phyloP scores from a whole-genome alignment of 2,888 invertebrate species.

The Temnothorax unifasciatus region DNA sequence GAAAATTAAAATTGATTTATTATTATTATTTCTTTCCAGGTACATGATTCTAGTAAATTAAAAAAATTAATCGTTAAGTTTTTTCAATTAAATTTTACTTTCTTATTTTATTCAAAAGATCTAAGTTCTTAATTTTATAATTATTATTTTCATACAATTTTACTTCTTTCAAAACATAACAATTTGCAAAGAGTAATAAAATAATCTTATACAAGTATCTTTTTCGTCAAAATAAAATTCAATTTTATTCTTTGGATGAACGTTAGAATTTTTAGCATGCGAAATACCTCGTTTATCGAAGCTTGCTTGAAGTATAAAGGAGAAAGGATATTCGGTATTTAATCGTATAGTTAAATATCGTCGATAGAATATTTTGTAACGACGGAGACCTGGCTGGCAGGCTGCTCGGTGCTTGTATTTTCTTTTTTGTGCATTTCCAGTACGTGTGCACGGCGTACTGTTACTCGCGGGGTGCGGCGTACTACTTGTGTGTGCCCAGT shows the following conservation, averaged over 20 bases:
- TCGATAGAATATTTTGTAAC: background rate
- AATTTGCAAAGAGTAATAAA: background rate
- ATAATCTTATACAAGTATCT: background rate
- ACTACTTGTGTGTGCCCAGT: background rate
- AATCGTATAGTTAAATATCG: background rate
- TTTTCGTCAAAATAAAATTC: background rate
- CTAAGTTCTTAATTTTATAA: background rate
- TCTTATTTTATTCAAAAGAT: background rate
- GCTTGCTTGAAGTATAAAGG: background rate
- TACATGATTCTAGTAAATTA: background rate
- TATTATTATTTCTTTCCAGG: background rate
- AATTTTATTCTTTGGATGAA: background rate
- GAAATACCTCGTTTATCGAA: background rate
- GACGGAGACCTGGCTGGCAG: too few relatives aligned
- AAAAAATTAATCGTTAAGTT: background rate
- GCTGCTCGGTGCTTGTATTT: background rate
- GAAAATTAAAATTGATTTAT: conserved; percentile 8
- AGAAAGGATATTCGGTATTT: background rate
- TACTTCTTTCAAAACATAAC: background rate
- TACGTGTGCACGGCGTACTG: background rate
- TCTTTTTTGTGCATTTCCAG: background rate
- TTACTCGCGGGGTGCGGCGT: background rate
- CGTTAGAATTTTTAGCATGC: background rate
- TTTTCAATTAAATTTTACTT: background rate
- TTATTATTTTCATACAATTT: background rate